These are phyloP conservation scores for Holothuria glaberrima DNA, from an alignment of 35 echinoderm and acorn worm genomes.

Conservation along the genomic window DNA sequence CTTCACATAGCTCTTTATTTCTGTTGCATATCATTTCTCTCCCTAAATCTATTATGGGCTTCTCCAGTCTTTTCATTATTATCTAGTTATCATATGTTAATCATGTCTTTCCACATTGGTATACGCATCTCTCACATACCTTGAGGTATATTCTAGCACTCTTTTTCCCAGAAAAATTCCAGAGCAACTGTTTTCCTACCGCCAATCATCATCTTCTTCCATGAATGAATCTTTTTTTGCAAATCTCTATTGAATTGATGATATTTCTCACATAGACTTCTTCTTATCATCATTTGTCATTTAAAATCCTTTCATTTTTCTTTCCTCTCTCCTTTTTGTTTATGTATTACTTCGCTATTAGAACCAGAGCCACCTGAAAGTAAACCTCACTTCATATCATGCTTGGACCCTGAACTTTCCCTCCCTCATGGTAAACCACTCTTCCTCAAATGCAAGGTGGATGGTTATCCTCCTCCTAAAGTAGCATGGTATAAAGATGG, in stretches of 20 bases:
- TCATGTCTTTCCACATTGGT: neutral
- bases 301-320: neutral
- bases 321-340: neutral
- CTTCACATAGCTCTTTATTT: too few relatives aligned
- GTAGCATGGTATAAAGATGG: constrained; percentile 62
- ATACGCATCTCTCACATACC: neutral
- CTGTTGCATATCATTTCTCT: too few relatives aligned
- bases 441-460: constrained; percentile 57
- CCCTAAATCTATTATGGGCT: too few relatives aligned
- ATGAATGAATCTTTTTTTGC: neutral
- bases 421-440: constrained; percentile 39
- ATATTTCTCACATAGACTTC: neutral
- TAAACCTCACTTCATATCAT: constrained; percentile 23
- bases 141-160: neutral
- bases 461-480: constrained; percentile 55
- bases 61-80: too few relatives aligned
- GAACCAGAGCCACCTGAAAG: constrained; percentile 35
- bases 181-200: too few relatives aligned
- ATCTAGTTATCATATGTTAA: too few relatives aligned
- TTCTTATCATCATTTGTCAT: neutral
- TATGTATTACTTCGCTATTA: neutral
- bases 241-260: neutral
- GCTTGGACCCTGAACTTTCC: constrained; percentile 21
- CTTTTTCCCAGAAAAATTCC: neutral
- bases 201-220: too few relatives aligned